phyloP scores from a whole-genome alignment of 2,888 invertebrate genomes.

The Yponomeuta evonymella region DNA sequence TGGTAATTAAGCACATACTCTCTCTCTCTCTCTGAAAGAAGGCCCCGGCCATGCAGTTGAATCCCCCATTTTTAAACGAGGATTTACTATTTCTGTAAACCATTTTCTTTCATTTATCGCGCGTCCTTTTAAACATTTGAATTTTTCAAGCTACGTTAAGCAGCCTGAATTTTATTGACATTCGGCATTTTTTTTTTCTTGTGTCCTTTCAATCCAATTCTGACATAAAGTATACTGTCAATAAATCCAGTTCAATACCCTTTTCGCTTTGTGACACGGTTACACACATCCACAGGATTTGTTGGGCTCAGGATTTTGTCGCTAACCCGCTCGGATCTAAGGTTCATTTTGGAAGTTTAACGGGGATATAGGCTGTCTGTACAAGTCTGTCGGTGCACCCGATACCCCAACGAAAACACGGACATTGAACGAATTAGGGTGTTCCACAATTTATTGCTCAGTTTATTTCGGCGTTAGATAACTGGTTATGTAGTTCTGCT shows the following conservation, averaged over 20 bases:
- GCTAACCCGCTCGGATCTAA: not conserved
- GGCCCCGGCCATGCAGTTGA: too few species aligned
- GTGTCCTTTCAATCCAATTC: not conserved
- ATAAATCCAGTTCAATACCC: slow-evolving; percentile 1
- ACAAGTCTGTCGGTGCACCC: not conserved
- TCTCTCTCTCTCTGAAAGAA: too few species aligned
- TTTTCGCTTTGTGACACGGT: not conserved
- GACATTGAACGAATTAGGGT: slow-evolving; percentile 21
- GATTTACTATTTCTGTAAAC: not conserved
- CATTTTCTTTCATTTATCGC: not conserved
- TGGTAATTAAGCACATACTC: too few species aligned
- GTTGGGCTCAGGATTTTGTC: not conserved
- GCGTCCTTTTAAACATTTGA: not conserved
- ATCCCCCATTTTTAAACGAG: too few species aligned
- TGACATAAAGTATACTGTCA: not conserved
- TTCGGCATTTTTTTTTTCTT: not conserved
- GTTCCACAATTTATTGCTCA: slow-evolving; percentile 20
- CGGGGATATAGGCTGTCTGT: not conserved
- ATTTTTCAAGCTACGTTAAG: not conserved
- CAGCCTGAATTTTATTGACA: not conserved
- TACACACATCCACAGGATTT: not conserved
- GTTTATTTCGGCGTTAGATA: slow-evolving; percentile 20
- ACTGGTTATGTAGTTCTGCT: not conserved
- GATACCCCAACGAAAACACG: slow-evolving; percentile 1
- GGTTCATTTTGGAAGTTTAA: not conserved